phyloP scores from a whole-genome alignment of 2,888 invertebrate species.

The Tridacna crocea region DNA sequence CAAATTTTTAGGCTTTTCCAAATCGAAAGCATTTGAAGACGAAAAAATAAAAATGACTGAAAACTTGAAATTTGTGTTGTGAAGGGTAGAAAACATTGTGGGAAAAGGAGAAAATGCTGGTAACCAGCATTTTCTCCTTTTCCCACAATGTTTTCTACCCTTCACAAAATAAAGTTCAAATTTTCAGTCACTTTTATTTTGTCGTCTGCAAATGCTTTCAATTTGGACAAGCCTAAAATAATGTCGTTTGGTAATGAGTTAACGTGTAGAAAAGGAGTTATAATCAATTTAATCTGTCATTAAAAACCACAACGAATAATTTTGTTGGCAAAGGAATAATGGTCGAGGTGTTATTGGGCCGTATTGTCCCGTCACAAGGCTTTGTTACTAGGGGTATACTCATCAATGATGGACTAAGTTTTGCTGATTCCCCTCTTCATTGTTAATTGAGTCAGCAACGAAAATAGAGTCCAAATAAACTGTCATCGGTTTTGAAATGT shows the following conservation, averaged over 20 bases:
- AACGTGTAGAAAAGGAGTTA: neutral
- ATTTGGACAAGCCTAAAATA: no score
- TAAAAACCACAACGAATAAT: no score
- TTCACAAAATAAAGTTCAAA: no score
- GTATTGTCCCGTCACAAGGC: neutral
- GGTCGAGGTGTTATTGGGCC: no score
- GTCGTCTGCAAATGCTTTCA: no score
- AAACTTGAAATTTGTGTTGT: no score
- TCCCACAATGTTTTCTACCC: neutral
- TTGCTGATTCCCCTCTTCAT: neutral
- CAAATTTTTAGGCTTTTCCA: no score
- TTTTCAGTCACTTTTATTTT: no score
- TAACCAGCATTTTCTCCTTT: neutral
- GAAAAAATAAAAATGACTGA: no score
- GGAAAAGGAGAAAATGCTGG: neutral
- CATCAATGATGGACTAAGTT: neutral
- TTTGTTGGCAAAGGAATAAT: no score
- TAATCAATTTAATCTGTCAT: no score
- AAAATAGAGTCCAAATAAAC: neutral
- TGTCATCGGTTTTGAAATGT: neutral
- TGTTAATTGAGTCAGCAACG: neutral
- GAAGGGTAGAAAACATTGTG: neutral
- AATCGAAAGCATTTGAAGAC: no score
- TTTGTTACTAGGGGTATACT: neutral
- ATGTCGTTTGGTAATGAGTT: neutral